Conservation (phyloP, 1,140 invertebrate species). For the Saccostrea cuccullata region DNA sequence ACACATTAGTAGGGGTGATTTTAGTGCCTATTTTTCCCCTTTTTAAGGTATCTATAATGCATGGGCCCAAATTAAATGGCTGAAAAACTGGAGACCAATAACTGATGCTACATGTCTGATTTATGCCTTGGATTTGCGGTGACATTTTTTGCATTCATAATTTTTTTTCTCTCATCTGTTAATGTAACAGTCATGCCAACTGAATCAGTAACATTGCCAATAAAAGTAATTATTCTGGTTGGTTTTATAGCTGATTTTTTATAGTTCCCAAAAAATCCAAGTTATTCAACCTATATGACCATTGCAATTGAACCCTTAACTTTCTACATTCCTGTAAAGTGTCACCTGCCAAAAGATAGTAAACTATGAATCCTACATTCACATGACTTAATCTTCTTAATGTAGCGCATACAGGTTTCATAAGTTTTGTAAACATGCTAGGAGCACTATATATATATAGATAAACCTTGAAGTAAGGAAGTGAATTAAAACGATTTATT, state of each 20-base stretch:
- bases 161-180: slow-evolving; percentile 48
- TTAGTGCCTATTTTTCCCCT: slow-evolving; percentile 48
- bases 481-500: slow-evolving; percentile 52
- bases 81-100: slow-evolving; percentile 53
- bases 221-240: slow-evolving; percentile 54
- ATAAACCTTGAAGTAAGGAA: slow-evolving; percentile 49
- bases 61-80: slow-evolving; percentile 53
- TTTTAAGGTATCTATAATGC: slow-evolving; percentile 52
- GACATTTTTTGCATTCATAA: slow-evolving; percentile 9
- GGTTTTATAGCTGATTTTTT: slow-evolving; percentile 60
- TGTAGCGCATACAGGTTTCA: slow-evolving; percentile 19
- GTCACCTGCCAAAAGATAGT: slow-evolving; percentile 40
- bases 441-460: too few species aligned
- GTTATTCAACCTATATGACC: neutral
- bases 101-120: slow-evolving; percentile 53
- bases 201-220: slow-evolving; percentile 59
- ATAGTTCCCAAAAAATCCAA: slow-evolving; percentile 58
- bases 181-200: slow-evolving; percentile 54
- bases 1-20: too few species aligned
- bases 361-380: slow-evolving; percentile 17
- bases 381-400: slow-evolving; percentile 15
- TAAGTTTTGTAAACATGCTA: slow-evolving; percentile 32
- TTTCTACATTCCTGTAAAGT: slow-evolving; percentile 41
- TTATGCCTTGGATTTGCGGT: neutral
- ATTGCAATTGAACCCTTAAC: slow-evolving; percentile 41